Evolutionary conservation across 2,797 vertebrate species (phyloP).

Genomic region (Enteromius viviparus): DNA sequence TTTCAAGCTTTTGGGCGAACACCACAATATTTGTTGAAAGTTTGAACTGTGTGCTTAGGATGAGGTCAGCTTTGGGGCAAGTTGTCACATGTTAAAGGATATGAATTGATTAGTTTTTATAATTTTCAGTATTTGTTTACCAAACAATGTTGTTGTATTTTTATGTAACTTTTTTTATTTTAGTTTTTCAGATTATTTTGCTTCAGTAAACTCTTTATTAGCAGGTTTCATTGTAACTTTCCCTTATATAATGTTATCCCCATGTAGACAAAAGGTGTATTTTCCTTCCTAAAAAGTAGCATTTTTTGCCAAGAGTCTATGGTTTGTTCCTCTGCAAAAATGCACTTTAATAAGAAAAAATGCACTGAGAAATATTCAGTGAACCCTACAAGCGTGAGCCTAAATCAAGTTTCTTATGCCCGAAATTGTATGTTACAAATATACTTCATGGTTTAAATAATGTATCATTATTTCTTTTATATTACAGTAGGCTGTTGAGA

Average conservation of each 20-base stretch:
- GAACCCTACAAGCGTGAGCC: neutral
- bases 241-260: neutral
- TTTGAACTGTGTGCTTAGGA: neutral
- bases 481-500: conserved; percentile 2
- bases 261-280: neutral
- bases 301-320: neutral
- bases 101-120: neutral
- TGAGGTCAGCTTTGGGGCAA: neutral
- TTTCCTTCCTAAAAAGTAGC: neutral
- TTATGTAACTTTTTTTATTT: neutral
- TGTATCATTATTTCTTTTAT: conserved; percentile 11
- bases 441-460: conserved; percentile 21
- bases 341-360: conserved; percentile 7
- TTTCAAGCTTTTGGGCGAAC: neutral
- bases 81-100: neutral
- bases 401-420: neutral
- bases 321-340: neutral
- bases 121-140: neutral
- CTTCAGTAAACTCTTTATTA: neutral
- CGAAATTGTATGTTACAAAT: neutral
- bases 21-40: neutral
- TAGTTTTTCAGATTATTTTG: neutral
- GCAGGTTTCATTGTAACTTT: neutral
- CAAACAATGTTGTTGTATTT: neutral
- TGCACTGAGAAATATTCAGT: neutral